Conservation (phyloP, 2,888 invertebrate species). For the Rotaria socialis region DNA sequence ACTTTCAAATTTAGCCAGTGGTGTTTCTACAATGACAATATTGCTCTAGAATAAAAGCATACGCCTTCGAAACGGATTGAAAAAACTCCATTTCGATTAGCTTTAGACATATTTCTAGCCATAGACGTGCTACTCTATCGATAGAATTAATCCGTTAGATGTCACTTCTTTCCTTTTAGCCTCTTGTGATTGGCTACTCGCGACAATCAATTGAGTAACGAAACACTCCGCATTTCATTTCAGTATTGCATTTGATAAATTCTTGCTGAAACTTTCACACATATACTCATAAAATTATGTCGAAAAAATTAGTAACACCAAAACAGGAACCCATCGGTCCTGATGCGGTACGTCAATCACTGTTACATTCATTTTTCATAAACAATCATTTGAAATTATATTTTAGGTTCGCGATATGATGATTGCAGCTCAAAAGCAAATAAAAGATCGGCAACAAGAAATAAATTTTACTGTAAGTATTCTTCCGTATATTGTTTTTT, state of each 20-base stretch:
- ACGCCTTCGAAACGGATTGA: too few species aligned
- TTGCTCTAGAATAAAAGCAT: too few species aligned
- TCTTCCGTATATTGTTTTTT: too few species aligned
- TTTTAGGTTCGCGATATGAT: slow-evolving; percentile 11
- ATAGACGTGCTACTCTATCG: too few species aligned
- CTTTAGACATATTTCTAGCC: too few species aligned
- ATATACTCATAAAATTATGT: background rate
- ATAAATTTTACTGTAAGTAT: background rate
- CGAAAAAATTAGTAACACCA: background rate
- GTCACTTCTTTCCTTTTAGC: background rate
- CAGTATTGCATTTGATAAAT: too few species aligned
- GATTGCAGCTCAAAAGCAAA: background rate
- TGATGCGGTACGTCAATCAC: background rate
- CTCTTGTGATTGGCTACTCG: too few species aligned
- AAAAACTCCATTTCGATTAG: too few species aligned
- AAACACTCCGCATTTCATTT: background rate
- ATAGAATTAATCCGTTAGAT: background rate
- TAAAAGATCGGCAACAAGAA: slow-evolving; percentile 15
- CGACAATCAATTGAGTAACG: too few species aligned
- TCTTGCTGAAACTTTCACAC: background rate
- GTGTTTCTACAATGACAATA: too few species aligned
- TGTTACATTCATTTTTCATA: background rate
- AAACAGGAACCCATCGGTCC: slow-evolving; percentile 23
- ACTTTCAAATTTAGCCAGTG: too few species aligned
- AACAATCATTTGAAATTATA: background rate